Evolutionary conservation across 2,797 vertebrate species (phyloP), one percentile per base, ranked within the genome.

Genomic region (Schizothorax lantsangensis): DNA sequence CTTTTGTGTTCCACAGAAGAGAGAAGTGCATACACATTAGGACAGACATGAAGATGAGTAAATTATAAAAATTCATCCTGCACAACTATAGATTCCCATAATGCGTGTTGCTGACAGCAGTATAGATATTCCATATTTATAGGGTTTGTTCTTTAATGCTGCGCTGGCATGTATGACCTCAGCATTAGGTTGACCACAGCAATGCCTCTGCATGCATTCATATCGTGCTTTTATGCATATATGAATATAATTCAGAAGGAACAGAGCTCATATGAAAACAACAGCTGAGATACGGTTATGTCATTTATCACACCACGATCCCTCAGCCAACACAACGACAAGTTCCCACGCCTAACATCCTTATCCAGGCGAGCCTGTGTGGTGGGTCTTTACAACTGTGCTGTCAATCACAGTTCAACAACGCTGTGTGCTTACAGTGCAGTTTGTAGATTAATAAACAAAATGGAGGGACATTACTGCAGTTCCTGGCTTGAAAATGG

Each of bases 181-280:
- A 64, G 54, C 12, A 6, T 75, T 64, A n/a, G n/a, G 26, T 52
- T 77, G 40, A 66, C 43, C 45, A 38, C 43, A 77, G 57, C 38
- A 66, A 38, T 77, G 38, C 23, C 75, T 62, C 43, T 66, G 43
- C 30, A 40, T 66, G 30, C 30, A 49, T 66, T 75, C 11, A 19
- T 74, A 45, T 59, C 0, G 5, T 82, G 19, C 15, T 49, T 66
- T 36, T 54, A 77, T 81, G 66, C 38, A 71, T 73, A 36, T 83
- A 47, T 77, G 68, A 84, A 54, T 66, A 89, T 92, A 90, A 93
- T 88, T 94, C 89, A 88, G 78, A 84, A 82, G 79, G 73, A 84
- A 89, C 85, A 90, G 91, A 86, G 89, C 88, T 86, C 85, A 87
- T 89, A 83, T 92, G 89, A 91, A 81, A 91, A 91, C 89, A 92